Base-by-base conservation (phyloP, 2,113 vertebrate species). In the Cyanistes caeruleus region DNA sequence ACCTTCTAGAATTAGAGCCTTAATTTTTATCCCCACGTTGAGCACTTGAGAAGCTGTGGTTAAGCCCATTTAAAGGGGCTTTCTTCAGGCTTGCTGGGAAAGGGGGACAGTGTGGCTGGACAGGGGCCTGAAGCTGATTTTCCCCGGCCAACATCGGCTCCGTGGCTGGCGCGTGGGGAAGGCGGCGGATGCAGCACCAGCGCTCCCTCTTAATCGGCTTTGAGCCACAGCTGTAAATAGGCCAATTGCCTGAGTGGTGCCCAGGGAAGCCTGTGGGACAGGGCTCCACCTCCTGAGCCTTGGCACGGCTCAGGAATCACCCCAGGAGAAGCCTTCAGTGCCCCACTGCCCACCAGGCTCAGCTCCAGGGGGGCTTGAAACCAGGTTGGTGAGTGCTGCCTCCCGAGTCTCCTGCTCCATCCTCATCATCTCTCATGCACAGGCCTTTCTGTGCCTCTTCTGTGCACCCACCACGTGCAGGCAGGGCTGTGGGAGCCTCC, bases 1-100 rank as follows among this genome's bases (percentile, higher is more conserved):
- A 97, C 95, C 96, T 96, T 97, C 96, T 95, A 96, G 96, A 95
- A 96, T 96, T 97, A 97, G 96, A 96, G 91, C 89, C 91, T 96
- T 97, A 96, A 97, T 96, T 96, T 96, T 96, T 86, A 97, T 97
- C 96, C 91, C 60, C 0, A 22, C 44, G 1, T 59, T 97, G 95
- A 96, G 96, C 92, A 10, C 92, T 97, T 96, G 93, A 96, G 97
- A 96, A 97, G 96, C 94, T 93, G 94, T 72, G 3, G 93, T 46
- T 96, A 97, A 97, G 88, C 95, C 93, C 22, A 2, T 92, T 87
- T 93, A 90, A 94, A 96, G 95, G 95, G 95, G 94, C 65, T 97
- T 96, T 95, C 58, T 84, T 85, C 11, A 41, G 94, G 69, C 85
- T 87, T 63, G 84, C 58, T 51, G 58, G 87, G 77, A 56, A 64